Conservation (phyloP, 2,888 invertebrate species). For the Gerris lacustris region DNA sequence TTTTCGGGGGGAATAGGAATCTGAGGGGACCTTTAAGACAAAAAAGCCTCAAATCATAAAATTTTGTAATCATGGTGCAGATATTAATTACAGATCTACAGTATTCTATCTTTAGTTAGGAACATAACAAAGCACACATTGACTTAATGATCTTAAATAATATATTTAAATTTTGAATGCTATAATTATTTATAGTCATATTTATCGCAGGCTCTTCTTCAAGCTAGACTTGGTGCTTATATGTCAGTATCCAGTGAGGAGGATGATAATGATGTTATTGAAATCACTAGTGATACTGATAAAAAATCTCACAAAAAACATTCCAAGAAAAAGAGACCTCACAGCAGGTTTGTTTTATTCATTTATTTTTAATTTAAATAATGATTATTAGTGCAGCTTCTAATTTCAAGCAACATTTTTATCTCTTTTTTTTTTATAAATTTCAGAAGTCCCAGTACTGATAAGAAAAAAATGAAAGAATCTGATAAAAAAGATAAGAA, state of each 20-base stretch:
- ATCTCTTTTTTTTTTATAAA: background rate
- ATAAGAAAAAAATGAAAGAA: slow-evolving; percentile 26
- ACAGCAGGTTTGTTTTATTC: slow-evolving; percentile 10
- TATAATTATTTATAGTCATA: too few species aligned
- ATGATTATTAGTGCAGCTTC: too few species aligned
- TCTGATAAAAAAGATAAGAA: slow-evolving; percentile 22
- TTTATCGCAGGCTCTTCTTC: slow-evolving; percentile 44
- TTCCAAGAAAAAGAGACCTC: slow-evolving; percentile 17
- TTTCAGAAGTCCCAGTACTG: slow-evolving; percentile 29
- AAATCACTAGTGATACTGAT: slow-evolving; percentile 33
- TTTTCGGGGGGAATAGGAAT: too few species aligned
- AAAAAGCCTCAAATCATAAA: too few species aligned
- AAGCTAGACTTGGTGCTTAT: slow-evolving; percentile 65
- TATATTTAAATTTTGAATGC: too few species aligned
- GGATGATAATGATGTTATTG: slow-evolving; percentile 27
- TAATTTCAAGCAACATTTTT: too few species aligned
- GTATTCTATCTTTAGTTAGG: too few species aligned
- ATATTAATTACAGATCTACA: too few species aligned
- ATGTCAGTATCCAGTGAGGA: slow-evolving; percentile 40
- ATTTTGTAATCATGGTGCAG: too few species aligned
- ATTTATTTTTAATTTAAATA: slow-evolving; percentile 6
- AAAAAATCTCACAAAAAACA: slow-evolving; percentile 22
- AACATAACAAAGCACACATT: too few species aligned
- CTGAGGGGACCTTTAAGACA: too few species aligned
- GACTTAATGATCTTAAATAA: too few species aligned